Evolutionary conservation across 1,140 invertebrate genomes (phyloP).

Genomic region (Bombus waltoni): DNA sequence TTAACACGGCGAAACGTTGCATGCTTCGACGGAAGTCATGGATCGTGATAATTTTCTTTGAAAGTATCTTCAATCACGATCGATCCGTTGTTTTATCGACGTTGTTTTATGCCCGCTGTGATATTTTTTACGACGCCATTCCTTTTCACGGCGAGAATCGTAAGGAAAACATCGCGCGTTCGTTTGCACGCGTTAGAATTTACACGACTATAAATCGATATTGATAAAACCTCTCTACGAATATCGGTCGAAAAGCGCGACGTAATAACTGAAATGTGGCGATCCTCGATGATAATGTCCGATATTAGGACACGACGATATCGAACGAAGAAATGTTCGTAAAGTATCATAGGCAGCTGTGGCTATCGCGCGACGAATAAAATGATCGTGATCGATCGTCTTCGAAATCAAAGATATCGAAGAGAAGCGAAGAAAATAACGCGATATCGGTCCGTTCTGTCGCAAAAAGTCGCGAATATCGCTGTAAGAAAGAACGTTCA

Average conservation of each 20-base stretch:
- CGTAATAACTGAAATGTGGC: too few species aligned
- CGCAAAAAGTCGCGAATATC: background rate
- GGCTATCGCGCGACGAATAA: too few species aligned
- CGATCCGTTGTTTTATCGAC: slow-evolving; percentile 8
- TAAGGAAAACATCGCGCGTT: background rate
- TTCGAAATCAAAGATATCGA: background rate
- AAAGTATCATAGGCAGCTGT: too few species aligned
- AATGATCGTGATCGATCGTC: background rate
- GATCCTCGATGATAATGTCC: too few species aligned
- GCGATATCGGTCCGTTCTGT: background rate
- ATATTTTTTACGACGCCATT: slow-evolving; percentile 17
- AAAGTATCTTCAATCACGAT: slow-evolving; percentile 22
- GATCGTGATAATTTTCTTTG: slow-evolving; percentile 14
- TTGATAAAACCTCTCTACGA: background rate
- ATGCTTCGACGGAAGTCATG: too few species aligned
- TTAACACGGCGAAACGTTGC: background rate
- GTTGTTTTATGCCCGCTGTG: background rate
- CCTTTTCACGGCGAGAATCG: background rate
- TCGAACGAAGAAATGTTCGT: too few species aligned
- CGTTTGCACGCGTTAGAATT: background rate
- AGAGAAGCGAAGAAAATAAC: background rate
- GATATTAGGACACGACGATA: too few species aligned
- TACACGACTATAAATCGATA: slow-evolving; percentile 1
- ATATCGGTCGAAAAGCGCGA: background rate
- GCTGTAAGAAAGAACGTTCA: background rate